Conservation (phyloP, 2,113 vertebrate species). For the Syrrhaptes paradoxus region DNA sequence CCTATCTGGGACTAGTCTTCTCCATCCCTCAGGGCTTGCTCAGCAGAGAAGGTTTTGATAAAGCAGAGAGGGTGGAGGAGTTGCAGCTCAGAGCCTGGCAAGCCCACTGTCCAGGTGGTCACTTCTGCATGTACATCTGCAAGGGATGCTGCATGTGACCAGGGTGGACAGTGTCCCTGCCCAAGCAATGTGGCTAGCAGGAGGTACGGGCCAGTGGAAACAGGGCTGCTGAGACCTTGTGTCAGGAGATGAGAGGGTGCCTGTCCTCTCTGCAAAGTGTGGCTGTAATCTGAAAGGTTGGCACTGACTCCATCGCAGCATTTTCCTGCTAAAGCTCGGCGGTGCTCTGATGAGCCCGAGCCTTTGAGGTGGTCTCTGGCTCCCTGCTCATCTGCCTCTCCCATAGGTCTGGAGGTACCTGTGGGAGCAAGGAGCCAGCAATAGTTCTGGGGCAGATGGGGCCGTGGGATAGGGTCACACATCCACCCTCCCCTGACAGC, state of each 20-base stretch:
- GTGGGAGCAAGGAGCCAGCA: background rate
- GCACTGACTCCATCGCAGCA: background rate
- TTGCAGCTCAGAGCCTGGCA: background rate
- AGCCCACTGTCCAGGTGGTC: background rate
- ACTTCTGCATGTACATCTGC: background rate
- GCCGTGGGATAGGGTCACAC: background rate
- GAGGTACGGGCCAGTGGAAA: background rate
- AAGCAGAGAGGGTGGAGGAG: constrained; percentile 1
- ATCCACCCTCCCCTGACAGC: background rate
- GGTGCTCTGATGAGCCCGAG: accelerated
- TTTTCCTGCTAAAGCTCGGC: accelerated
- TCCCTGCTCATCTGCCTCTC: background rate
- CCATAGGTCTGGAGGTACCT: background rate
- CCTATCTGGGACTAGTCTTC: background rate
- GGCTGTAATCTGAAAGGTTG: background rate
- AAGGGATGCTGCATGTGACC: background rate
- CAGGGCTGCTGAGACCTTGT: background rate
- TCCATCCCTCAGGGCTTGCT: background rate
- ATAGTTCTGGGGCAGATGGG: background rate
- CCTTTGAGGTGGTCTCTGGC: background rate
- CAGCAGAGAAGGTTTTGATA: constrained; percentile 62
- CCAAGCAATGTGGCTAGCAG: accelerated
- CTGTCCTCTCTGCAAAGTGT: background rate
- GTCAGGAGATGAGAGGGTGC: background rate
- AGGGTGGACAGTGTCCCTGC: background rate